Base-by-base conservation (phyloP, 2,797 vertebrate species). In the Rhinogobio ventralis region DNA sequence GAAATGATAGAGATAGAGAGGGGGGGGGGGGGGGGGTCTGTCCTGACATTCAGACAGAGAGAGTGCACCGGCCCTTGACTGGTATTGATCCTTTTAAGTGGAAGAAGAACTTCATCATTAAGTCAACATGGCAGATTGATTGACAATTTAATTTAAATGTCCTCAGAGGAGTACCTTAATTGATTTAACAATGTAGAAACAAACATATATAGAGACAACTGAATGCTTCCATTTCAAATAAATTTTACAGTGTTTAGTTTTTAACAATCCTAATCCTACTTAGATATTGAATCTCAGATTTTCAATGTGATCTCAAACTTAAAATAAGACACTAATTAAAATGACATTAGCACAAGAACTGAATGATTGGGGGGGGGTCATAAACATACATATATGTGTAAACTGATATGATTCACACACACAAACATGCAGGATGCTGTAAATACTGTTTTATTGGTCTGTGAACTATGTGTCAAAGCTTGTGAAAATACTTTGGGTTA, bases 11-110 rank as follows among this genome's bases (percentile, higher is more conserved):
- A 28, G 46, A 45, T 9, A 42, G 15, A 28, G 42, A 74, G n/a
- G 51, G 11, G 17, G 5, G 13, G 39, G 39, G 13, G 33, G 5
- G 5, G 5, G 5, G 5, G n/a, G 89, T n/a, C n/a, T n/a, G 0
- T 97, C 96, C 96, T 98, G 95, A 71, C 96, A 97, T 39, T 36
- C 64, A 30, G 46, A 60, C 10, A 67, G 11, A 42, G 60, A 46
- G 36, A 77, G 49, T 39, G 84, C 15, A 69, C 36, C 3, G 2
- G 85, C 64, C 67, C 72, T 79, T 74, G 75, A 57, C 51, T 55
- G 57, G 19, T 64, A 73, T 68, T 60, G 85, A 84, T 82, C 19
- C 15, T 71, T 73, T 51, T 84, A 77, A 88, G 73, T 75, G 25
- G 71, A 79, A 8, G 89, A 66, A 62, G 28, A 83, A 79, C 69